Base-by-base conservation (phyloP, 2,888 invertebrate species). In the Agrochola lychnidis region DNA sequence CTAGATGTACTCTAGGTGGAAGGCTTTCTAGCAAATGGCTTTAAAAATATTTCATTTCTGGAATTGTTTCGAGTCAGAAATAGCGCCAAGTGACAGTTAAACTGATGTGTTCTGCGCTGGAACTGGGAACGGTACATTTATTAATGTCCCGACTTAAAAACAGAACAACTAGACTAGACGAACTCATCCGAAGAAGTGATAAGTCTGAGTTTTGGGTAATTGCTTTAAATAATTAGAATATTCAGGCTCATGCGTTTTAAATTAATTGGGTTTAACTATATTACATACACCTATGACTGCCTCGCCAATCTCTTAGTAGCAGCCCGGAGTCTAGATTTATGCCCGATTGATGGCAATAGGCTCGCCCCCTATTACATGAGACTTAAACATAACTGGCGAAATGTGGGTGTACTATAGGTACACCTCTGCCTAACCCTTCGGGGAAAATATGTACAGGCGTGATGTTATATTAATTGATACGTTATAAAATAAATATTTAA, bases 31-130 rank as follows among this genome's bases (percentile, higher is more conserved):
- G 93, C 92, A 94, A 95, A 96, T 95, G 93, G 94, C 91, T 92
- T 94, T 94, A 94, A 95, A 95, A 95, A 96, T 95, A 95, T 95
- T 95, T 94, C 95, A 96, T 95, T 95, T 95, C 93, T 92, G 90
- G 92, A 94, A 96, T 94, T 94, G 95, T 95, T 95, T 94, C 94
- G 90, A 94, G 94, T 92, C 94, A 93, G 94, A 90, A 94, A 94
- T 93, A 93, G 94, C 93, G 91, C 91, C 93, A 94, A 95, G 95
- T 95, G 95, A 95, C 95, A 95, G 93, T 90, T 92, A 89, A 94
- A 95, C 94, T 94, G 95, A 94, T 95, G 95, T 93, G 92, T 90
- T 90, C 91, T 89, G 92, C 91, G 92, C 91, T 86, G 89, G 85
- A 91, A 89, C 91, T 89, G 91, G 89, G 91, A 91, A 90, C 89